Conservation (phyloP, 2,888 invertebrate species). For the Subacronicta megacephala region DNA sequence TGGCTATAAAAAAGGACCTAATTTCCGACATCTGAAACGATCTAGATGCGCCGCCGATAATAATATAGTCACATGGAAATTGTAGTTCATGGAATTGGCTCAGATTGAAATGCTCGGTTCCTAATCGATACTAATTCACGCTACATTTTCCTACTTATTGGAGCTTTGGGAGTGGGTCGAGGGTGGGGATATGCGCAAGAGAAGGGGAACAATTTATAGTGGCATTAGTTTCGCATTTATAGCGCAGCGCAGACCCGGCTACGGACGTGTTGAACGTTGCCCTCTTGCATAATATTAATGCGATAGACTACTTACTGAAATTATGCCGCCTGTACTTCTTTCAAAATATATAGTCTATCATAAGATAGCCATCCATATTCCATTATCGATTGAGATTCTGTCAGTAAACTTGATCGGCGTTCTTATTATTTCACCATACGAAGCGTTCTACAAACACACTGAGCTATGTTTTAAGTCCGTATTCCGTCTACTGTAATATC, state of each 20-base stretch:
- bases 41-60: slow-evolving; percentile 26
- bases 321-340: slow-evolving; percentile 38
- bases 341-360: slow-evolving; percentile 11
- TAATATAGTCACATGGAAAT: slow-evolving; percentile 60
- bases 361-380: neutral
- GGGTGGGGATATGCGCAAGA: slow-evolving; percentile 66
- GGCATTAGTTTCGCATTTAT: slow-evolving; percentile 84
- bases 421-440: too few relatives aligned
- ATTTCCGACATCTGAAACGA: slow-evolving; percentile 31
- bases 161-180: slow-evolving; percentile 56
- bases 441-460: accelerated
- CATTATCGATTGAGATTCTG: too few relatives aligned
- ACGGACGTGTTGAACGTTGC: slow-evolving; percentile 63
- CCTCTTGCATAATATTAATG: slow-evolving; percentile 62
- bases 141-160: slow-evolving; percentile 73
- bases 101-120: slow-evolving; percentile 73
- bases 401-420: too few relatives aligned
- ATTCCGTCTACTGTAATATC: neutral
- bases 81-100: slow-evolving; percentile 61
- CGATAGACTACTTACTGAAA: slow-evolving; percentile 51
- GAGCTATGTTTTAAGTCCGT: neutral
- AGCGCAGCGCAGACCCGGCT: slow-evolving; percentile 57
- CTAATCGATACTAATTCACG: slow-evolving; percentile 85
- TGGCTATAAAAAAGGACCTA: slow-evolving; percentile 18
- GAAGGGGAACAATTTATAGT: slow-evolving; percentile 78